These are phyloP conservation scores for Dendroctonus ponderosae DNA, from an alignment of 1,140 invertebrate genomes.

Conservation along the genomic window DNA sequence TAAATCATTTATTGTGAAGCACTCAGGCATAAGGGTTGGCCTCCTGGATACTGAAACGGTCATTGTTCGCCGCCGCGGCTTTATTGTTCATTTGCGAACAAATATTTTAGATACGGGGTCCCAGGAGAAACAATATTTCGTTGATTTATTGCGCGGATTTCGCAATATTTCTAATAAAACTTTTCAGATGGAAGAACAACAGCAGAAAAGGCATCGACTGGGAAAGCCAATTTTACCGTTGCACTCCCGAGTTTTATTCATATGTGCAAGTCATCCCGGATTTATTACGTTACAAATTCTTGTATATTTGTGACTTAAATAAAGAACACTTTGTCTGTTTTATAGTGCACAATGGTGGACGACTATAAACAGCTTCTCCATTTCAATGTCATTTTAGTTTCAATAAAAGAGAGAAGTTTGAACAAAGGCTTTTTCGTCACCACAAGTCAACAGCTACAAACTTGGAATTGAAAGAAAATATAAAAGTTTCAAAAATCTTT, in stretches of 20 bases:
- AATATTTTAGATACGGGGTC: constrained; percentile 38
- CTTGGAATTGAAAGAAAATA: too few relatives aligned
- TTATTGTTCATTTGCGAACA: constrained; percentile 40
- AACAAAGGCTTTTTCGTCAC: too few relatives aligned
- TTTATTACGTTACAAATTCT: constrained; percentile 31
- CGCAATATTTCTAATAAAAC: constrained; percentile 34
- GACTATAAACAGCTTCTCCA: too few relatives aligned
- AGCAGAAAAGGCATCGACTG: constrained; percentile 24
- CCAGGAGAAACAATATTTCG: constrained; percentile 32
- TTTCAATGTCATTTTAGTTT: too few relatives aligned
- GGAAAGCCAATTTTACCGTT: constrained; percentile 35
- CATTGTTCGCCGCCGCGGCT: constrained; percentile 34
- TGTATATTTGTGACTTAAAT: constrained; percentile 17
- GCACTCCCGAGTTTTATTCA: constrained; percentile 30
- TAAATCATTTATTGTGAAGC: constrained; percentile 42
- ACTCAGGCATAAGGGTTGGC: constrained; percentile 34
- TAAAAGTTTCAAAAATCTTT: too few relatives aligned
- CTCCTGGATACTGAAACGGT: constrained; percentile 30
- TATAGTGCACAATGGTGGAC: neutral
- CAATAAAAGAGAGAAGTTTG: too few relatives aligned
- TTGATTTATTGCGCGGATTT: constrained; percentile 36
- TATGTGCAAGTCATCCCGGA: constrained; percentile 29
- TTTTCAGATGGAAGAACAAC: constrained; percentile 32
- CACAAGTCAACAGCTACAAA: too few relatives aligned
- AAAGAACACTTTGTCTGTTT: constrained; percentile 12